Conservation (phyloP, 1,140 invertebrate species). For the Drosophila busckii region DNA sequence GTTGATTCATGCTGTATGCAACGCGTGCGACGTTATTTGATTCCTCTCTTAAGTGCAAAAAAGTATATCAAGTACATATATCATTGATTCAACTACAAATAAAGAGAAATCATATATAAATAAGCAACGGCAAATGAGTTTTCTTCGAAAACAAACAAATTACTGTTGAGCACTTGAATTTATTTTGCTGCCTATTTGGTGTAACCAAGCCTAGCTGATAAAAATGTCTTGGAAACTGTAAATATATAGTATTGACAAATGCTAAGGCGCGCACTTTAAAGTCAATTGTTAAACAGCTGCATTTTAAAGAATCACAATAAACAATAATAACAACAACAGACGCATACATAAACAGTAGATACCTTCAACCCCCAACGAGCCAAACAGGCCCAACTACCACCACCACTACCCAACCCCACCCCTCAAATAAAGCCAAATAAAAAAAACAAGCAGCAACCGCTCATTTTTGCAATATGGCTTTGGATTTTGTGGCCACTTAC, state of each 20-base stretch:
- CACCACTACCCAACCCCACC: constrained; percentile 32
- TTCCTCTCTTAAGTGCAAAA: constrained; percentile 51
- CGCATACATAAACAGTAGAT: constrained; percentile 58
- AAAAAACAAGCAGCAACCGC: constrained; percentile 11
- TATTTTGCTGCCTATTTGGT: constrained; percentile 1
- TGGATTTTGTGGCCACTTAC: constrained; percentile 90
- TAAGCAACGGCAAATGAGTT: constrained; percentile 21
- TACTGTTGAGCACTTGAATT: constrained; percentile 3
- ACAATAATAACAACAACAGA: constrained; percentile 54
- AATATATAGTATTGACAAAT: constrained; percentile 28
- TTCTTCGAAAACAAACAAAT: not conserved
- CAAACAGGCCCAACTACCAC: constrained; percentile 38
- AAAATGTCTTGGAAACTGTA: constrained; percentile 30
- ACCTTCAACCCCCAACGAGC: constrained; percentile 39
- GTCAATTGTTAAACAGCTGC: constrained; percentile 71
- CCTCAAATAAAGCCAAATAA: constrained; percentile 5
- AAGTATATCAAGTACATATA: constrained; percentile 49
- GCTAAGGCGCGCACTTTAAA: not conserved
- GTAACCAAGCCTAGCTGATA: constrained; percentile 9
- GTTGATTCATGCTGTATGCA: constrained; percentile 50
- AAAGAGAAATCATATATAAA: constrained; percentile 50
- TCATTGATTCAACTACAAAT: too few relatives aligned
- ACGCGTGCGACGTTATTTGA: constrained; percentile 53
- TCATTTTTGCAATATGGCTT: constrained; percentile 82
- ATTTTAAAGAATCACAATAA: constrained; percentile 7